Base-by-base conservation (phyloP, 2,888 invertebrate species). In the Salticus scenicus region DNA sequence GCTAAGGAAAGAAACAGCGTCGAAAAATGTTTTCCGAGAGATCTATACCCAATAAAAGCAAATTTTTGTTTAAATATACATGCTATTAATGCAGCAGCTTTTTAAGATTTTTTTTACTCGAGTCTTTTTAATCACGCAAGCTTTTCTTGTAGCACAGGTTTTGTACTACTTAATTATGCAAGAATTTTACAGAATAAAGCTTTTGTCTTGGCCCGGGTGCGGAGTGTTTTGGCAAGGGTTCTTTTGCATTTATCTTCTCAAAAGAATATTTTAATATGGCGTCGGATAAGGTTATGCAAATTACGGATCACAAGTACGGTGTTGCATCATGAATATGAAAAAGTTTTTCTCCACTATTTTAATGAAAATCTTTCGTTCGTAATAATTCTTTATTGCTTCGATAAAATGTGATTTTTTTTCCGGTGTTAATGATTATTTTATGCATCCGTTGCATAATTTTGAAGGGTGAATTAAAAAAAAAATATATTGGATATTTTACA, bases 121-220 rank as follows among this genome's bases (percentile, higher is more conserved):
- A 17, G 24, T 33, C 27, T 76, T 76, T 84, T 83, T 83, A 76
- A 81, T 76, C 82, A 76, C 66, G 51, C 70, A 20, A 51, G 37
- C 72, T 67, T 77, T 77, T 80, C 80, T 72, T 84, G 83, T 84
- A 64, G 73, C 41, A 2, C 67, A 78, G 83, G 83, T 84, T 84
- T 84, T 84, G 83, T 84, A 77, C 83, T 84, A 73, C 77, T 84
- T 84, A 84, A 84, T 84, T 84, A 84, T 84, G 83, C 83, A 84
- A 57, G 83, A 84, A 77, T 84, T 77, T 84, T 73, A 84, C 83
- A 84, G 73, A 84, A 84, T 84, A 84, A 84, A 84, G 77, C 83
- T 66, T 77, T 84, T 84, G 83, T 84, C 77, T 84, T 31, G 33
- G 51, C 67, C 51, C 12, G 27, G 27, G 28, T 63, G 67, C 67